Evolutionary conservation across 2,113 vertebrate species (phyloP).

Genomic region (Cygnus buccinator): DNA sequence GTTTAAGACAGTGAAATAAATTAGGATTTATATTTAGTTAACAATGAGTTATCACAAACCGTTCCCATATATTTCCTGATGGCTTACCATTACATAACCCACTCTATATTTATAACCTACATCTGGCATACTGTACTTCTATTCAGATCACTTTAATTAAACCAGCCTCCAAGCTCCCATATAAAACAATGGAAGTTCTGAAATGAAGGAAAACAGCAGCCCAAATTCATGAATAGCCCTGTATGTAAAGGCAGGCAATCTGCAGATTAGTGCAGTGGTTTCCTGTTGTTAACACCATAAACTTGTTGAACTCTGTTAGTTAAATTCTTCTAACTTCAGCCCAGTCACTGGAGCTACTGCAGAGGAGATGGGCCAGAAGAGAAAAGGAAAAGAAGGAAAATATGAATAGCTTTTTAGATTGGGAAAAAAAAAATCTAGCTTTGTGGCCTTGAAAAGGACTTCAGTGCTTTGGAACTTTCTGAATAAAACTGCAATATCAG

Average conservation of each 20-base stretch:
- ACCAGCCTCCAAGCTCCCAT: constrained; percentile 77
- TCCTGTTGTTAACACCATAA: constrained; percentile 53
- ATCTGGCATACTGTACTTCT: constrained; percentile 76
- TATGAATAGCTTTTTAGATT: not conserved
- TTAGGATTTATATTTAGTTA: constrained; percentile 76
- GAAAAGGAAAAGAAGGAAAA: constrained; percentile 1
- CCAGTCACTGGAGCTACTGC: not conserved
- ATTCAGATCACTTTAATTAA: constrained; percentile 83
- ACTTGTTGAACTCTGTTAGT: not conserved
- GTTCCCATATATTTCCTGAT: constrained; percentile 76
- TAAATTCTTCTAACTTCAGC: constrained; percentile 10
- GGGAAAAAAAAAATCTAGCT: not conserved
- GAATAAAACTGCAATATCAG: not conserved
- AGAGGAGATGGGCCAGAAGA: not conserved
- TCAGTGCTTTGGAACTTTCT: not conserved
- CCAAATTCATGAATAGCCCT: constrained; percentile 32
- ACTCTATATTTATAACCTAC: constrained; percentile 76
- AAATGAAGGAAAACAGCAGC: constrained; percentile 50
- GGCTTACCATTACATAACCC: constrained; percentile 79
- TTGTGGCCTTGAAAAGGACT: not conserved
- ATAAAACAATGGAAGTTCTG: constrained; percentile 66
- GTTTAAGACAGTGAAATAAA: constrained; percentile 78
- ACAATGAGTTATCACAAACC: constrained; percentile 79
- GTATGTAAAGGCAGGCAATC: constrained; percentile 42
- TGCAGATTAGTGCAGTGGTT: constrained; percentile 5